Base-by-base conservation (phyloP, 2,888 invertebrate genomes). In the Zaprionus obscuricornis region DNA sequence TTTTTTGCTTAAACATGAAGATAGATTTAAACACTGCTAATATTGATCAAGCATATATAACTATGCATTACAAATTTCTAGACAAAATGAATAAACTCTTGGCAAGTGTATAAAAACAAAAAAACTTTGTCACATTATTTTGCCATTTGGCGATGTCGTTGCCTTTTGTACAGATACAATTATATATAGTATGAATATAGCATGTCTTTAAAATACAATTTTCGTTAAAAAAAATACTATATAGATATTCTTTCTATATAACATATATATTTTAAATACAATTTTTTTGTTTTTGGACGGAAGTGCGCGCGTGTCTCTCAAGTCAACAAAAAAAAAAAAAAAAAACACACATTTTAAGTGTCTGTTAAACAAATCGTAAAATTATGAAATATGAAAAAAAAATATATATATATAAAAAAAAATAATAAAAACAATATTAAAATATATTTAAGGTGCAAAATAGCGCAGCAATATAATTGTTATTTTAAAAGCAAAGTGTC, bases 51-150 rank as follows among this genome's bases (percentile, higher is more conserved):
- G n/a, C n/a, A n/a, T n/a, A n/a, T n/a, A n/a, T n/a, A n/a, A n/a
- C n/a, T n/a, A n/a, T n/a, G n/a, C n/a, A n/a, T n/a, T n/a, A n/a
- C n/a, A n/a, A n/a, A n/a, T n/a, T n/a, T n/a, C n/a, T n/a, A n/a
- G n/a, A n/a, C n/a, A n/a, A n/a, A n/a, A n/a, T n/a, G n/a, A n/a
- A n/a, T n/a, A n/a, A n/a, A n/a, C n/a, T n/a, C n/a, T n/a, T n/a
- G n/a, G n/a, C n/a, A n/a, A n/a, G n/a, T n/a, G n/a, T n/a, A n/a
- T n/a, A n/a, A n/a, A 63, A 42, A 56, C 57, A 16, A 13, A 50
- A 45, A 43, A 52, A 73, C 73, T 69, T 69, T 77, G 82, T 77
- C 82, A 74, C 58, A 63, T 74, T 50, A 51, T 40, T 73, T 69
- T 74, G 60, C 55, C 74, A 82, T 50, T 59, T 62, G 66, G 54